Conservation (phyloP, 1,140 invertebrate species). For the Rhagoletis pomonella region DNA sequence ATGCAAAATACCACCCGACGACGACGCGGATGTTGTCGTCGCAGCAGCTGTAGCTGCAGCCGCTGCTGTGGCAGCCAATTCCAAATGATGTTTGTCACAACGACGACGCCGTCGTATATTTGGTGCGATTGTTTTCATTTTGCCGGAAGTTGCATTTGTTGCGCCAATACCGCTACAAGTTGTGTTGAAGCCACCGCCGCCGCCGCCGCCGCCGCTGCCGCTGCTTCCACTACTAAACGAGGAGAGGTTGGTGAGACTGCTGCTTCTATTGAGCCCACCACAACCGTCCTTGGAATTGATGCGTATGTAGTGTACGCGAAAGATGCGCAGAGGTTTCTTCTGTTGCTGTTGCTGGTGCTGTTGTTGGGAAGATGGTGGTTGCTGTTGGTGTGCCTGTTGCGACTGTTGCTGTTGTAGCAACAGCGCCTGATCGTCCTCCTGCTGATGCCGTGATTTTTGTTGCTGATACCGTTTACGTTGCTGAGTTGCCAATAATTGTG, state of each 20-base stretch:
- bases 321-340: slow-evolving; percentile 66
- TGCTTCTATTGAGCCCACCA: slow-evolving; percentile 14
- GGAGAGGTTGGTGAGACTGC: slow-evolving; percentile 57
- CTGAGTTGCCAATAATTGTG: slow-evolving; percentile 56
- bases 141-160: slow-evolving; percentile 61
- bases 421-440: slow-evolving; percentile 57
- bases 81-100: slow-evolving; percentile 78
- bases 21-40: neutral
- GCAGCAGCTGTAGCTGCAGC: slow-evolving; percentile 2
- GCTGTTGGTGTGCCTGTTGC: slow-evolving; percentile 60
- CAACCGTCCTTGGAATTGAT: slow-evolving; percentile 70
- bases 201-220: slow-evolving; percentile 21
- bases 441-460: slow-evolving; percentile 65
- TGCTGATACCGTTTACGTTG: slow-evolving; percentile 60
- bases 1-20: slow-evolving; percentile 57
- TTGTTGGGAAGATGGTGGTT: slow-evolving; percentile 56
- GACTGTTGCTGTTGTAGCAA: slow-evolving; percentile 63
- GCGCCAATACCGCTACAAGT: slow-evolving; percentile 20
- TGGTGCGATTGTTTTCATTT: slow-evolving; percentile 81
- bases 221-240: too few species aligned
- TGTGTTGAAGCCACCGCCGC: neutral
- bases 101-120: slow-evolving; percentile 78
- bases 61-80: slow-evolving; percentile 73
- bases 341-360: slow-evolving; percentile 60
- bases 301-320: slow-evolving; percentile 70